phyloP scores from a whole-genome alignment of 2,797 vertebrate species.

The Rallus crepitans region DNA sequence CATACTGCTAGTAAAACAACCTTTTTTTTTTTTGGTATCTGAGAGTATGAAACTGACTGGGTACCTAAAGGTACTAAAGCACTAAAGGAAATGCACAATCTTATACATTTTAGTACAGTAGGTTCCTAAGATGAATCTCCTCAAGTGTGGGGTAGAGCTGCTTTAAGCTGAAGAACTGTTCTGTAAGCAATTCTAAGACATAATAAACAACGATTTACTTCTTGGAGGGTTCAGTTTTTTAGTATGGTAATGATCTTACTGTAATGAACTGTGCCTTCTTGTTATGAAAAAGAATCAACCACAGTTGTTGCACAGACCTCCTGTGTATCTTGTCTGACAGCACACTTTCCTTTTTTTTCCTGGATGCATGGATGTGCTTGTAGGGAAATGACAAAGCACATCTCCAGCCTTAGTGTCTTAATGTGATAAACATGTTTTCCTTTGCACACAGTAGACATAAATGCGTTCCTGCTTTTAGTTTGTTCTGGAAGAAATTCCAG shows the following conservation, averaged over 20 bases:
- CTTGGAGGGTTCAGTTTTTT: slow-evolving; percentile 27
- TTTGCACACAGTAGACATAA: background rate
- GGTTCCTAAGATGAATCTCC: background rate
- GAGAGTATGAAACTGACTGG: background rate
- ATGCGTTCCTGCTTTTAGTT: background rate
- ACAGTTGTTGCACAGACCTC: slow-evolving; percentile 12
- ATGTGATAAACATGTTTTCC: slow-evolving; percentile 13
- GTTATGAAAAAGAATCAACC: slow-evolving; percentile 29
- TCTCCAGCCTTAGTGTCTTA: background rate
- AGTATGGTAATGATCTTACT: slow-evolving; percentile 47
- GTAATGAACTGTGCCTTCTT: slow-evolving; percentile 52
- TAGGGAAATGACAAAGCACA: background rate
- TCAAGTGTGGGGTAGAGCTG: background rate
- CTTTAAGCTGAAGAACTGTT: background rate
- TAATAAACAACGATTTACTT: slow-evolving; percentile 54
- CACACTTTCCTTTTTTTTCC: background rate
- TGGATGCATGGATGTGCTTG: background rate
- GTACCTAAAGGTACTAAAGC: background rate
- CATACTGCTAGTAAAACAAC: background rate
- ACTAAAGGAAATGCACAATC: background rate
- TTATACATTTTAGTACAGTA: background rate
- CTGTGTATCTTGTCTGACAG: background rate
- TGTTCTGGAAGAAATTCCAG: background rate
- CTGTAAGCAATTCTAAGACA: background rate
- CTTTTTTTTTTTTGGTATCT: background rate